A percentile compares a stretch with the other conserved stretches of the same genome.
Evolutionary conservation across 1,140 invertebrate genomes (phyloP).

Genomic region (Drosophila nebulosa): DNA sequence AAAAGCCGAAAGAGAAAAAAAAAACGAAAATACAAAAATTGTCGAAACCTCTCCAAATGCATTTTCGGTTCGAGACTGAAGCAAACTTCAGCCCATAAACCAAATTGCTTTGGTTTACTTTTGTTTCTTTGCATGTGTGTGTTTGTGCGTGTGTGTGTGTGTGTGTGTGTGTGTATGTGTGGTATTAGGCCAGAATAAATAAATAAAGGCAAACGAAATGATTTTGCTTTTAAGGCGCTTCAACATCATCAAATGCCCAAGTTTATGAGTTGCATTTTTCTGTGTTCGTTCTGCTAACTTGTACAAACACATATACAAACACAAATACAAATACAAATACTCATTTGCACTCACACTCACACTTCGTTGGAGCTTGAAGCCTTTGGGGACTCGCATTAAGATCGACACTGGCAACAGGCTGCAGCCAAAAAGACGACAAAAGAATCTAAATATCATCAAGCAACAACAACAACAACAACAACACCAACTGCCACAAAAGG

Average conservation of each 20-base stretch:
- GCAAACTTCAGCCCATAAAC: conserved; percentile 30
- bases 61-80: conserved; percentile 28
- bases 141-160: not conserved
- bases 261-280: conserved; percentile 63
- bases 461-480: conserved; percentile 4
- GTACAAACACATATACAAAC: conserved; percentile 6
- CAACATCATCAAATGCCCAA: conserved; percentile 42
- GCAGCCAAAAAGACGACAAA: conserved; percentile 27
- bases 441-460: conserved; percentile 33
- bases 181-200: conserved; percentile 63
- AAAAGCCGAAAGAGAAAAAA: conserved; percentile 20
- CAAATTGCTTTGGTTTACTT: conserved; percentile 55
- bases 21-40: conserved; percentile 29
- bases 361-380: not conserved
- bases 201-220: conserved; percentile 33
- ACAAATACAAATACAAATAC: conserved; percentile 11
- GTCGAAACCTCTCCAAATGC: conserved; percentile 48
- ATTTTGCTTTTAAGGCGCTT: conserved; percentile 28
- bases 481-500: conserved; percentile 18
- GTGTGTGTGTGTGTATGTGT: conserved; percentile 22
- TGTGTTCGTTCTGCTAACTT: conserved; percentile 3
- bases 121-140: conserved; percentile 10
- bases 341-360: conserved; percentile 1
- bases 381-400: conserved; percentile 36
- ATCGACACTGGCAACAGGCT: conserved; percentile 14